These are phyloP conservation scores for Polyommatus icarus DNA, from an alignment of 2,888 invertebrate genomes.

Conservation along the genomic window DNA sequence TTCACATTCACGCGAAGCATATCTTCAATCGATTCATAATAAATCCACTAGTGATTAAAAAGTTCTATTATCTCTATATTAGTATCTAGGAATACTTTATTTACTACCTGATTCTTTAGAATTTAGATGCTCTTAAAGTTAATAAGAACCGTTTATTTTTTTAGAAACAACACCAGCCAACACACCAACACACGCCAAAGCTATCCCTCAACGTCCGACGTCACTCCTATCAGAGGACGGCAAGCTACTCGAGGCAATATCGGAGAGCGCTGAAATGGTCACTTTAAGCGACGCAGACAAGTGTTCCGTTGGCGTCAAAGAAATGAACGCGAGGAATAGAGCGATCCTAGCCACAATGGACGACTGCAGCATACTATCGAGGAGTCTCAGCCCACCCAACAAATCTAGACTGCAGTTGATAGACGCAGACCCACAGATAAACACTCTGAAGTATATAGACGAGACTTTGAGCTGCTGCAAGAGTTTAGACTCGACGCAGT, in stretches of 20 bases:
- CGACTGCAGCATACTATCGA: slow-evolving; percentile 73
- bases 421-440: slow-evolving; percentile 77
- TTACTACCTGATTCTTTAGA: no score
- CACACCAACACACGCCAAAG: slow-evolving; percentile 69
- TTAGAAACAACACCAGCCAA: slow-evolving; percentile 74
- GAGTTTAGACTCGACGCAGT: slow-evolving; percentile 72
- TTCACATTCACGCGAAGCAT: neutral
- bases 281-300: slow-evolving; percentile 80
- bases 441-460: slow-evolving; percentile 82
- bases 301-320: slow-evolving; percentile 66
- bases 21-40: neutral
- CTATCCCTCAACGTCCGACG: slow-evolving; percentile 75
- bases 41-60: neutral
- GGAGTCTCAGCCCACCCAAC: slow-evolving; percentile 72
- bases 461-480: slow-evolving; percentile 78
- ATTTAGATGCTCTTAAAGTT: no score
- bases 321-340: slow-evolving; percentile 73
- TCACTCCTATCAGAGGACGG: slow-evolving; percentile 83
- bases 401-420: slow-evolving; percentile 67
- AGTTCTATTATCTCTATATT: no score
- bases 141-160: slow-evolving; percentile 33
- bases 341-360: slow-evolving; percentile 78
- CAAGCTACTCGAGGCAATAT: slow-evolving; percentile 83
- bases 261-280: slow-evolving; percentile 85
- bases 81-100: no score